A percentile compares a stretch with the other conserved stretches of the same genome.
These are phyloP conservation scores for Epinotia ramella DNA, from an alignment of 2,888 invertebrate species.

Conservation along the genomic window DNA sequence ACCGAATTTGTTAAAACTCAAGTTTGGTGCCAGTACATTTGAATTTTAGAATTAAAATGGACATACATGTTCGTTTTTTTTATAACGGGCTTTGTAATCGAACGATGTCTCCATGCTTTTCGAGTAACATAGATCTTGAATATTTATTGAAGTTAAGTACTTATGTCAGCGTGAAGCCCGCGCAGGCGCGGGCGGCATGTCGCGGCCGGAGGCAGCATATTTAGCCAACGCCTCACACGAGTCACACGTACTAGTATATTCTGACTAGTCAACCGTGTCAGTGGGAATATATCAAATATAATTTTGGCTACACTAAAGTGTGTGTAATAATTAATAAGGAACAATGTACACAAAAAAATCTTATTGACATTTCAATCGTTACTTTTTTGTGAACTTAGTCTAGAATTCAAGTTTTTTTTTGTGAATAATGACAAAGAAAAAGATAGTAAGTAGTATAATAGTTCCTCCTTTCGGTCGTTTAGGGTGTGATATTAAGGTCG, in stretches of 20 bases:
- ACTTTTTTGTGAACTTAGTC: neutral
- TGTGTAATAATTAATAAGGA: neutral
- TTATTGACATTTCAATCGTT: neutral
- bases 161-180: conserved; percentile 16
- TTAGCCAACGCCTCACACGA: conserved; percentile 6
- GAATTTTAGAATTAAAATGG: neutral
- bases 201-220: conserved; percentile 9
- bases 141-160: conserved; percentile 24
- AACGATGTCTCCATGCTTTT: neutral
- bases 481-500: too few relatives aligned
- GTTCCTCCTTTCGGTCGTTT: too few relatives aligned
- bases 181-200: conserved; percentile 20
- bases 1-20: conserved; percentile 19
- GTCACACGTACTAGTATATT: neutral
- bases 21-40: conserved; percentile 11
- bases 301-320: neutral
- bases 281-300: neutral
- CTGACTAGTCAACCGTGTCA: neutral
- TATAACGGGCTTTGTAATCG: neutral
- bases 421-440: too few relatives aligned
- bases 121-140: neutral
- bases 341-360: neutral
- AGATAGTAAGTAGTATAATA: too few relatives aligned
- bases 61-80: neutral
- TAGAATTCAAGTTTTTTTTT: neutral